A percentile compares a stretch with the other conserved stretches of the same genome.
Conservation (phyloP, 1,140 invertebrate species). For the Anoplophora glabripennis region DNA sequence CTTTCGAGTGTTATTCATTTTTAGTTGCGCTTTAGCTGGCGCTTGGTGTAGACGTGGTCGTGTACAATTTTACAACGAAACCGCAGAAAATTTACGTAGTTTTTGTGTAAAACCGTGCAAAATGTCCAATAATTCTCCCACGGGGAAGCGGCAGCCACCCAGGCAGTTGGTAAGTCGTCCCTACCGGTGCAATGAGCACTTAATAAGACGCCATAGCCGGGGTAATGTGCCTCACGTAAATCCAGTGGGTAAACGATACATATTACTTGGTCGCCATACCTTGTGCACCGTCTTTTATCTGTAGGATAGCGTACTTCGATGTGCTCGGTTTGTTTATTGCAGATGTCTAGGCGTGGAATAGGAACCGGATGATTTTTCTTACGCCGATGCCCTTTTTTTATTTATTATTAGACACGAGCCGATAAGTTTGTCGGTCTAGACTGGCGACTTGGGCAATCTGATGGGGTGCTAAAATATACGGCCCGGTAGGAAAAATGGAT, state of each 20-base stretch:
- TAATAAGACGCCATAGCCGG: slow-evolving; percentile 30
- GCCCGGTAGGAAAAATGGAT: too few species aligned
- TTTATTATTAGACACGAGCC: too few species aligned
- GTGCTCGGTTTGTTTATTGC: background rate
- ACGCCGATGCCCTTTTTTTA: background rate
- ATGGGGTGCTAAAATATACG: too few species aligned
- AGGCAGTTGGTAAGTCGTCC: slow-evolving; percentile 37
- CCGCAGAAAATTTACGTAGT: slow-evolving; percentile 34
- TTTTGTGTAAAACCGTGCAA: slow-evolving; percentile 24
- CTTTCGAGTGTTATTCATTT: slow-evolving; percentile 21
- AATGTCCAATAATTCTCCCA: slow-evolving; percentile 35
- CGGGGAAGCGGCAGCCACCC: slow-evolving; percentile 28
- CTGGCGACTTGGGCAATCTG: too few species aligned
- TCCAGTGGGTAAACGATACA: slow-evolving; percentile 16
- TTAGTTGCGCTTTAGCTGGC: slow-evolving; percentile 39
- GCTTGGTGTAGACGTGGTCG: slow-evolving; percentile 32
- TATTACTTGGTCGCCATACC: slow-evolving; percentile 31
- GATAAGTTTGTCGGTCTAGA: too few species aligned
- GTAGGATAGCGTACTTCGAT: slow-evolving; percentile 17
- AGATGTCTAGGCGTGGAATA: background rate
- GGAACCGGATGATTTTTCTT: background rate
- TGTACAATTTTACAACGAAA: slow-evolving; percentile 21
- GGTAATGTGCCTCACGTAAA: slow-evolving; percentile 35
- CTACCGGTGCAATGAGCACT: slow-evolving; percentile 4
- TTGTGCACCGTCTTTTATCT: slow-evolving; percentile 19